Base-by-base conservation (phyloP, 2,888 invertebrate genomes). In the Ametastegia equiseti region DNA sequence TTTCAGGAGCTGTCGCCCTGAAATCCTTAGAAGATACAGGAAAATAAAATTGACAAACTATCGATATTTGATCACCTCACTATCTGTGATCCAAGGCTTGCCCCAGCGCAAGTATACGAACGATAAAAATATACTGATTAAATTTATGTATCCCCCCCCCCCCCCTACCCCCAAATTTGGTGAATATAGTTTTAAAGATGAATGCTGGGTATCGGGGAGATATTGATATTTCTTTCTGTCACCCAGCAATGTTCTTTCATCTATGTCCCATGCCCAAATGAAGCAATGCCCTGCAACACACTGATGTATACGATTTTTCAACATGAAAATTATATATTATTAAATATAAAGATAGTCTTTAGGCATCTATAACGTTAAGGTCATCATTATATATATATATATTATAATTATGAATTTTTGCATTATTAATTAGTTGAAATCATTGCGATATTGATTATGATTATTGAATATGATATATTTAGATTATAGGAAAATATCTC, bases 231-330 rank as follows among this genome's bases (percentile, higher is more conserved):
- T 60, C 60, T 57, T 78, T 42, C 78, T 19, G 78, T n/a, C 39
- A 63, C 60, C 78, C 15, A 63, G 57, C 63, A 60, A 78, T 78
- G 60, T 78, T 78, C 60, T 63, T 78, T 63, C 36, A 78, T 78
- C 60, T 78, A 83, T 84, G 82, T 85, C 82, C 69, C 83, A 78
- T 65, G 81, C 65, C 75, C 75, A 86, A 87, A 85, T 86, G 88
- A 91, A 90, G 89, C 89, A 90, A 90, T 90, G 90, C 90, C 90
- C 89, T 90, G 91, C 90, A 90, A 92, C 91, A 90, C 91, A 92
- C 91, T 92, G 92, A 92, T 92, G 92, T 92, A 92, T 92, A 92
- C 92, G 92, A 92, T 92, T 92, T 92, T 92, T 92, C 92, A 92
- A 92, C 90, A 91, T 90, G 90, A 87, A 91, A 91, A 91, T 90